Conservation (phyloP, 2,888 invertebrate genomes). For the Archaeoteleia sp. region DNA sequence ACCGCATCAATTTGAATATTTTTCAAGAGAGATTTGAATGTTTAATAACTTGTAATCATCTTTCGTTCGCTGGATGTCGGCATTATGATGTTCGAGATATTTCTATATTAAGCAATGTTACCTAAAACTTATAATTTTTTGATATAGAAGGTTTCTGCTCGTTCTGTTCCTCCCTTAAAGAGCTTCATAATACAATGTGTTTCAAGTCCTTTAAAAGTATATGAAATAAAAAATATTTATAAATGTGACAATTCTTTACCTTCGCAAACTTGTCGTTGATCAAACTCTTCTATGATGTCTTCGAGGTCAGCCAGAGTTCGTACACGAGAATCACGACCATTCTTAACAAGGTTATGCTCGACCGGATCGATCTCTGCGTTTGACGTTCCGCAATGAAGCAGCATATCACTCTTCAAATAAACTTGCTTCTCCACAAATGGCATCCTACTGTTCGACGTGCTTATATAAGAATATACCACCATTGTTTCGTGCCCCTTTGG, state of each 20-base stretch:
- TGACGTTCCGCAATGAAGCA: conserved; percentile 62
- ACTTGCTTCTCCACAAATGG: conserved; percentile 70
- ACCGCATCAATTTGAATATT: too few species aligned
- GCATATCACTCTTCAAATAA: conserved; percentile 68
- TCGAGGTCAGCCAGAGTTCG: conserved; percentile 65
- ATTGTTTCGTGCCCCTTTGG: conserved; percentile 67
- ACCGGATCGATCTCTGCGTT: conserved; percentile 65
- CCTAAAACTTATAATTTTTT: neutral
- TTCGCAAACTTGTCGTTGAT: conserved; percentile 67
- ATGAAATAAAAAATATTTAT: conserved; percentile 5
- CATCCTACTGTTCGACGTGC: conserved; percentile 62
- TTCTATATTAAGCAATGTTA: too few species aligned
- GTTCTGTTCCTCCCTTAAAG: conserved; percentile 1
- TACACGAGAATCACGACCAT: conserved; percentile 60
- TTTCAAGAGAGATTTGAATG: too few species aligned
- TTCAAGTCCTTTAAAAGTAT: conserved; percentile 6
- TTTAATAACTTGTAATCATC: too few species aligned
- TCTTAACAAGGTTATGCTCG: conserved; percentile 63
- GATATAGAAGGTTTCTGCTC: neutral
- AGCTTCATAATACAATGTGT: too few species aligned
- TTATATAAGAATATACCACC: conserved; percentile 66
- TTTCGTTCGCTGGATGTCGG: too few species aligned
- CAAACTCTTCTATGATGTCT: conserved; percentile 68
- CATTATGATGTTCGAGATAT: too few species aligned
- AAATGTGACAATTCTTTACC: conserved; percentile 59